phyloP scores from a whole-genome alignment of 2,888 invertebrate genomes.

The Siphonodentalium dalli region DNA sequence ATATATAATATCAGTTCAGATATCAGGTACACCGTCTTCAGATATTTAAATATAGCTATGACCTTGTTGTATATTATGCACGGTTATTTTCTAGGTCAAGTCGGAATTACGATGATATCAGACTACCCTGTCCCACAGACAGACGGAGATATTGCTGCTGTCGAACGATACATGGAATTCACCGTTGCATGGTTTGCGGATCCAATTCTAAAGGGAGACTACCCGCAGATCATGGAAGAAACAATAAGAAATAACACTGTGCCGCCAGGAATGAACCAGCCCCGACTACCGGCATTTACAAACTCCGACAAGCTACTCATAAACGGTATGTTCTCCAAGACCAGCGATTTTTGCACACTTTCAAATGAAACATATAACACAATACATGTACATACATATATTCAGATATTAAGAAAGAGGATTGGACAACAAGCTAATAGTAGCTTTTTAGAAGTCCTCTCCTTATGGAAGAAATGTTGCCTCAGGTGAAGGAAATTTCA shows the following conservation, averaged over 20 bases:
- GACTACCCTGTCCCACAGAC: slow-evolving; percentile 30
- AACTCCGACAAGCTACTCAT: slow-evolving; percentile 7
- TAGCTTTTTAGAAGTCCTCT: too few species aligned
- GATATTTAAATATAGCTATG: too few species aligned
- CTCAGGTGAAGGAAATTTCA: too few species aligned
- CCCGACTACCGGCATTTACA: slow-evolving; percentile 30
- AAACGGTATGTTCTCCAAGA: slow-evolving; percentile 27
- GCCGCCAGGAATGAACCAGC: slow-evolving; percentile 16
- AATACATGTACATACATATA: slow-evolving; percentile 8
- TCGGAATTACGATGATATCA: slow-evolving; percentile 37
- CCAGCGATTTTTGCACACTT: too few species aligned
- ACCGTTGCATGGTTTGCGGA: slow-evolving; percentile 51
- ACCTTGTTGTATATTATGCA: too few species aligned
- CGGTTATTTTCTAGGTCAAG: slow-evolving; percentile 33
- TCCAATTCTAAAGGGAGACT: slow-evolving; percentile 67
- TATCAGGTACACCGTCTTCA: too few species aligned
- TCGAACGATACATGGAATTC: slow-evolving; percentile 34
- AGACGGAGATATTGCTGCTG: slow-evolving; percentile 27
- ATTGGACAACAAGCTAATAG: too few species aligned
- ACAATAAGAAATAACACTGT: slow-evolving; percentile 18
- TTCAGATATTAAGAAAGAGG: too few species aligned
- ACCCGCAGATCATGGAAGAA: slow-evolving; percentile 39
- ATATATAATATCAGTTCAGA: too few species aligned
- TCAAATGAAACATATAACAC: too few species aligned
- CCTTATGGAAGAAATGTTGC: too few species aligned